Evolutionary conservation across 2,888 invertebrate genomes (phyloP), one percentile per base, ranked within the genome.

Genomic region (Deilephila elpenor): DNA sequence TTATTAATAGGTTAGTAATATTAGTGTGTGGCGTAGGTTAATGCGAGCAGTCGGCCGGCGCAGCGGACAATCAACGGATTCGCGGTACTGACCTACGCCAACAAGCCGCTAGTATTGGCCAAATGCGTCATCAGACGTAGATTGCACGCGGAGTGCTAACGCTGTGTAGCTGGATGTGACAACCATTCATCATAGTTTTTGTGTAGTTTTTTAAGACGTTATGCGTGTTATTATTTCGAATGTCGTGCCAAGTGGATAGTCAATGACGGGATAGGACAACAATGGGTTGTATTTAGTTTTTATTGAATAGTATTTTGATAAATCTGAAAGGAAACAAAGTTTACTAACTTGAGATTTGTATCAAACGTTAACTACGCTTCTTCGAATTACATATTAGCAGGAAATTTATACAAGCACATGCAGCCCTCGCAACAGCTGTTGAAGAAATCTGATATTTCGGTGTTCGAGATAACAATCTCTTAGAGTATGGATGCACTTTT

Each of bases 61-160:
- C 34, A 20, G 62, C 61, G 62, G 61, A 71, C 73, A 71, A 85
- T 85, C 85, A 82, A 84, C 82, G 82, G 80, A 87, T 89, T 82
- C 91, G 92, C 87, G 89, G 81, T 86, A 89, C 93, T 92, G 93
- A 93, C 93, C 93, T 93, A 88, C 90, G 90, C 77, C 91, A 93
- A 88, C 86, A 78, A 82, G 84, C 83, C 84, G 83, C 86, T 85
- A 84, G 85, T 87, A 85, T 87, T 87, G 83, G 83, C 85, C 84
- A 82, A 81, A 82, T 85, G 87, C 89, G 90, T 89, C 91, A 89
- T 85, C 78, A 81, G 78, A 81, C 84, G 83, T 82, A 82, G 80
- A 78, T 75, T 75, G 76, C 74, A 77, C 78, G 62, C 59, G 19
- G 56, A 56, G 75, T 75, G 75, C 80, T 74, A 78, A 75, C 73